These are phyloP conservation scores for Cyclina sinensis DNA, from an alignment of 1,140 invertebrate genomes.

Conservation along the genomic window DNA sequence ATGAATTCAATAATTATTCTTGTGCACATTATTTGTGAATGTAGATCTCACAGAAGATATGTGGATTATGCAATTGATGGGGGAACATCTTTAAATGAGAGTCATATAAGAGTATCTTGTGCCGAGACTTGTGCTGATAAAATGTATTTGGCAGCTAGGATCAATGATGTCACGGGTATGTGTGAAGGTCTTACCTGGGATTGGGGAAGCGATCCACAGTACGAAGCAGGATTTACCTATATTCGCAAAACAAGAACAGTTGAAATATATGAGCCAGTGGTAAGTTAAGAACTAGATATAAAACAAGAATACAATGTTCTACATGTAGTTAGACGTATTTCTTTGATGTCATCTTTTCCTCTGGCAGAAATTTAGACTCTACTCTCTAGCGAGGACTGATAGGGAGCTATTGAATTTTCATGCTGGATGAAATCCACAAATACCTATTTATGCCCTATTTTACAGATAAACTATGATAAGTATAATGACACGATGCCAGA, in stretches of 20 bases:
- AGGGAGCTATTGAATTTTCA: too few species aligned
- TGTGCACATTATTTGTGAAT: not conserved
- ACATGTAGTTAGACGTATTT: too few species aligned
- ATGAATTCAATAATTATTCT: too few species aligned
- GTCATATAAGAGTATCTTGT: not conserved
- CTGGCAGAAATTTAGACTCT: too few species aligned
- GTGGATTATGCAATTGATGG: not conserved
- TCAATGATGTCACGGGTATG: not conserved
- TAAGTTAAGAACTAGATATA: not conserved
- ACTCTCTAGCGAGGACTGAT: too few species aligned
- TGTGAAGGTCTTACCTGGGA: constrained; percentile 3
- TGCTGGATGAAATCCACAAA: too few species aligned
- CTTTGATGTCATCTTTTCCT: too few species aligned
- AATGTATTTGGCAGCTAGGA: not conserved
- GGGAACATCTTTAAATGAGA: not conserved
- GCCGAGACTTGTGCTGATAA: not conserved
- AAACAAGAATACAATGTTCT: too few species aligned
- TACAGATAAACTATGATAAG: too few species aligned
- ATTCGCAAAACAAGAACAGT: not conserved
- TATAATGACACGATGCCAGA: too few species aligned
- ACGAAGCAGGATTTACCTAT: not conserved
- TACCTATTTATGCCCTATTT: too few species aligned
- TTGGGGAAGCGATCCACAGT: not conserved
- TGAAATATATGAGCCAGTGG: constrained; percentile 1
- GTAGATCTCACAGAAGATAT: not conserved